Percentiles rank a stretch among this genome's conserved stretches.
These are phyloP conservation scores for Calephelis virginiensis DNA, from an alignment of 1,140 invertebrate species.

Conservation along the genomic window DNA sequence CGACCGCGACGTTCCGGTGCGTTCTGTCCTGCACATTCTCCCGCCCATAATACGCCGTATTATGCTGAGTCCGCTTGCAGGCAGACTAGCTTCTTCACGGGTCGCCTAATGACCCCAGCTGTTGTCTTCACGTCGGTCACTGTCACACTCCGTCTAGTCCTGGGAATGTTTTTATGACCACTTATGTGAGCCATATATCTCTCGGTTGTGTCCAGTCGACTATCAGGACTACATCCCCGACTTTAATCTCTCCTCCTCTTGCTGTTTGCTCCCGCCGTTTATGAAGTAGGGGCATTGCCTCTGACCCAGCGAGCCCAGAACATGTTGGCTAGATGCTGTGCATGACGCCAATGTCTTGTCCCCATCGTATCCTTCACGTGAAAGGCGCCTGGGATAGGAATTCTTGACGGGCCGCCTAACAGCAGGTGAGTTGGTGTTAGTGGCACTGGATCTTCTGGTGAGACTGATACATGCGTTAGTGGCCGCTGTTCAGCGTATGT, in stretches of 20 bases:
- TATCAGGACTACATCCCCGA: neutral
- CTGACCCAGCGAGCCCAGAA: conserved; percentile 38
- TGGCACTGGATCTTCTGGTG: conserved; percentile 32
- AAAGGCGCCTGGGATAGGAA: conserved; percentile 16
- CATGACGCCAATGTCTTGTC: conserved; percentile 26
- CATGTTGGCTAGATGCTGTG: conserved; percentile 36
- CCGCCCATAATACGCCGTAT: neutral
- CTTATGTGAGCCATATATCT: neutral
- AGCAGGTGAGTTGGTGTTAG: conserved; percentile 53
- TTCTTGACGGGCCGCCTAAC: conserved; percentile 36
- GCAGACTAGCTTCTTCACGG: neutral
- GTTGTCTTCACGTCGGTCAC: too few relatives aligned
- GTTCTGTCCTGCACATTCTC: too few relatives aligned
- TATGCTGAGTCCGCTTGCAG: neutral
- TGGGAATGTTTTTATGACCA: neutral
- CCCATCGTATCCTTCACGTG: conserved; percentile 14
- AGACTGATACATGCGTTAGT: conserved; percentile 43
- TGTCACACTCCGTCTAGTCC: too few relatives aligned
- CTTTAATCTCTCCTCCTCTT: neutral
- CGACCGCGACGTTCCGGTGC: too few relatives aligned
- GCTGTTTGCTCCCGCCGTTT: neutral
- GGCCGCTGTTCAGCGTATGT: conserved; percentile 43
- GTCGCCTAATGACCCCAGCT: neutral
- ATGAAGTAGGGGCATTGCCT: conserved; percentile 34
- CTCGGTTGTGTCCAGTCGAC: neutral